Conservation (phyloP, 2,113 vertebrate genomes). For the Antennarius striatus region DNA sequence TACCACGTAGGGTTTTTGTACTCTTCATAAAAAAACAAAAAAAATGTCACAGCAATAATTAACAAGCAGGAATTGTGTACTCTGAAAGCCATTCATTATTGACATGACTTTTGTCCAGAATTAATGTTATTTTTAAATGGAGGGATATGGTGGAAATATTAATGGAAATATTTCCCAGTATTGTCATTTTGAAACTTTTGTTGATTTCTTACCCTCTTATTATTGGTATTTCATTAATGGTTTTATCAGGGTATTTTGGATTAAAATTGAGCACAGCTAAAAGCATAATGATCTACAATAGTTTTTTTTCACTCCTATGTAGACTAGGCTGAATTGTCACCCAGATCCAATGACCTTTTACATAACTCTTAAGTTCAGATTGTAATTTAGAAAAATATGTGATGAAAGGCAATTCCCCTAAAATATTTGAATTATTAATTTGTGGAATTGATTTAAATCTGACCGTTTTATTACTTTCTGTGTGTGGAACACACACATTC, state of each 20-base stretch:
- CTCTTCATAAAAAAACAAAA: constrained; percentile 44
- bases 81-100: constrained; percentile 74
- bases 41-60: constrained; percentile 70
- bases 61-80: constrained; percentile 66
- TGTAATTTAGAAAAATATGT: constrained; percentile 29
- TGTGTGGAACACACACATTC: constrained; percentile 32
- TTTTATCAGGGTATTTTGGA: constrained; percentile 69
- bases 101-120: constrained; percentile 33
- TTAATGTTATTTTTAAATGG: constrained; percentile 55
- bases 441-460: constrained; percentile 44
- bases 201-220: constrained; percentile 21
- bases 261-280: constrained; percentile 27
- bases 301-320: constrained; percentile 17
- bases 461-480: constrained; percentile 22
- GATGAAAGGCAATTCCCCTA: constrained; percentile 13
- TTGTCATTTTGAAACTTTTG: constrained; percentile 25
- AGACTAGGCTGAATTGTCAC: constrained; percentile 24
- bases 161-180: constrained; percentile 27
- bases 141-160: constrained; percentile 29
- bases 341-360: constrained; percentile 15
- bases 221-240: constrained; percentile 47
- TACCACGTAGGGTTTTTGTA: constrained; percentile 51
- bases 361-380: constrained; percentile 34
- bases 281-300: background rate
- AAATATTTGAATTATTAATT: constrained; percentile 24